Evolutionary conservation across 2,888 invertebrate species (phyloP).

Genomic region (Leptinotarsa haldemani): DNA sequence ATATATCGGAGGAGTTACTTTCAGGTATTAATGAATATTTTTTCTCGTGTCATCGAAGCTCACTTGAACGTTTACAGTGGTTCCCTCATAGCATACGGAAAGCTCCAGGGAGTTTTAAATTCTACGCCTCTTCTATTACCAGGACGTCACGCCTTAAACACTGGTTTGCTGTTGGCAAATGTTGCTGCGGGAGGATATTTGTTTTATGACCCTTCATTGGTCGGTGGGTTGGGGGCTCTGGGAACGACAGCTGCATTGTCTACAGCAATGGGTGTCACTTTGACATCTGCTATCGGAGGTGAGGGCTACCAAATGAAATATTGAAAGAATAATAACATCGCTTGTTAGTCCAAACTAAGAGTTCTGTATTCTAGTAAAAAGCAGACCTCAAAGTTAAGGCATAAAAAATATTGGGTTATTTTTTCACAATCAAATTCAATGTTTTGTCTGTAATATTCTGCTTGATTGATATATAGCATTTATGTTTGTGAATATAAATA

Average conservation of each 20-base stretch:
- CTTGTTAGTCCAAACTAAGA: too few relatives aligned
- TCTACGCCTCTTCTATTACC: constrained; percentile 87
- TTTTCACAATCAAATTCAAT: too few relatives aligned
- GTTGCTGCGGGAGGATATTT: constrained; percentile 79
- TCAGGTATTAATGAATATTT: constrained; percentile 72
- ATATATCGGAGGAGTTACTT: constrained; percentile 90
- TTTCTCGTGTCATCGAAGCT: not conserved
- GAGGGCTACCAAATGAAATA: constrained; percentile 21
- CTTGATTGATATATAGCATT: too few relatives aligned
- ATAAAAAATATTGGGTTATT: too few relatives aligned
- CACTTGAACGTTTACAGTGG: constrained; percentile 70
- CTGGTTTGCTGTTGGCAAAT: constrained; percentile 75
- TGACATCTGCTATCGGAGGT: constrained; percentile 92
- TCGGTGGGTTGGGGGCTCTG: constrained; percentile 78
- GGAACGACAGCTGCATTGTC: constrained; percentile 82
- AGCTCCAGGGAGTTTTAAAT: constrained; percentile 84
- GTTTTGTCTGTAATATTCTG: too few relatives aligned
- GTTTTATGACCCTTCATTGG: constrained; percentile 74
- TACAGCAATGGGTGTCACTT: constrained; percentile 85
- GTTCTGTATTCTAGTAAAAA: too few relatives aligned
- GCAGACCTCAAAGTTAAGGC: too few relatives aligned
- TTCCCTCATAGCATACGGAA: constrained; percentile 89
- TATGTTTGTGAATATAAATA: not conserved
- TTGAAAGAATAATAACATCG: too few relatives aligned
- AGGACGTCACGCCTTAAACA: constrained; percentile 83